Evolutionary conservation across 2,888 invertebrate species (phyloP).

Genomic region (Platycheirus rosarum): DNA sequence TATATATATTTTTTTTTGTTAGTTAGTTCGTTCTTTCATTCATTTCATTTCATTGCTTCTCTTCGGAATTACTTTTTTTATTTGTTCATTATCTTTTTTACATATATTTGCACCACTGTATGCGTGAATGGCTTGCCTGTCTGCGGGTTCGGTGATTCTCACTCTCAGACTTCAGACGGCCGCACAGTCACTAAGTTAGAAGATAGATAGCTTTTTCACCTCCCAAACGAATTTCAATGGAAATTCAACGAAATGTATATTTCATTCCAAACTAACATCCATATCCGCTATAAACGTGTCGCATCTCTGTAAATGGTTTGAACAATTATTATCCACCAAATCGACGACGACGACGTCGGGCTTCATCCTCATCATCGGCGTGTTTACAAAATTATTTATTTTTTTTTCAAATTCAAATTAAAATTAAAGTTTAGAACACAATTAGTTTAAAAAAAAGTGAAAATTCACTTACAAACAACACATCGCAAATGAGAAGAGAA

Average conservation of each 20-base stretch:
- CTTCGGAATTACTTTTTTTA: conserved; percentile 25
- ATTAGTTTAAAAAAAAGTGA: conserved; percentile 31
- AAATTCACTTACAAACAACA: conserved; percentile 53
- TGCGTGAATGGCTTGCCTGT: conserved; percentile 53
- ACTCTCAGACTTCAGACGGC: conserved; percentile 39
- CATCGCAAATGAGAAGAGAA: conserved; percentile 49
- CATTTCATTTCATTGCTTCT: conserved; percentile 49
- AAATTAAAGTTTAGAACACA: conserved; percentile 37
- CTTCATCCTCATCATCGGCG: conserved; percentile 54
- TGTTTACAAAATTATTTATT: conserved; percentile 29
- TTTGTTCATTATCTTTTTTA: conserved; percentile 43
- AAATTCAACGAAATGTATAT: conserved; percentile 58
- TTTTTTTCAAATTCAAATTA: conserved; percentile 22
- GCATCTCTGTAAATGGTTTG: conserved; percentile 59
- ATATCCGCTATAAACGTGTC: conserved; percentile 72
- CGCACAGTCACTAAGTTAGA: conserved; percentile 46
- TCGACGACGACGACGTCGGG: conserved; percentile 43
- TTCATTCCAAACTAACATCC: conserved; percentile 70
- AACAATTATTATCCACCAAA: conserved; percentile 26
- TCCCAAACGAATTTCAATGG: conserved; percentile 67
- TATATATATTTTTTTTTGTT: conserved; percentile 24
- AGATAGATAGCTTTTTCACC: conserved; percentile 73
- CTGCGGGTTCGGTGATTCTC: conserved; percentile 46
- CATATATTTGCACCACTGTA: conserved; percentile 60
- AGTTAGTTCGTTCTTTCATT: conserved; percentile 31